Evolutionary conservation across 2,888 invertebrate genomes (phyloP), one percentile per base, ranked within the genome.

Genomic region (Strigamia transsilvanica): DNA sequence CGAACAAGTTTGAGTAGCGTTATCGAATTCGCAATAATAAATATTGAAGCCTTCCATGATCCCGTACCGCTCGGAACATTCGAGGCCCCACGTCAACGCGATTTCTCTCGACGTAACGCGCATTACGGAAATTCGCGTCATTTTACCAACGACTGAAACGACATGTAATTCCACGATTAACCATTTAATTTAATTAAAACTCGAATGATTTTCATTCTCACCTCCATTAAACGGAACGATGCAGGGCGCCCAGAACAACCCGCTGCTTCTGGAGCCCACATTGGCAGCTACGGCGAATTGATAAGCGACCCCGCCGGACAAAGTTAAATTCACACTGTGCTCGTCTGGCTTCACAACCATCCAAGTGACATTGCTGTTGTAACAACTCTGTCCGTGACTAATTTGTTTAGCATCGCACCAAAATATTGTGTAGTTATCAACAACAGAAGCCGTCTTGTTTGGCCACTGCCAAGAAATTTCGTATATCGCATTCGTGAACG

Each of bases 211-310:
- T 18, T 9, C 21, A 2, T 18, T 38, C 84, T 84, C 84, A 87
- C 88, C 86, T 86, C 87, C 87, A 82, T 89, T 88, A 80, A 88
- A 88, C 41, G 89, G 90, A 84, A 92, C 91, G 84, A 92, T 93
- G 84, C 96, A 96, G 51, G 91, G 91, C 12, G 94, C 93, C 95
- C 95, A 95, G 13, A 92, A 90, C 93, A 96, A 94, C 0, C 95
- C 95, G 86, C 94, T 94, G 84, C 66, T 81, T n/a, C 73, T 21
- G 23, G 2, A 1, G 0, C 21, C 21, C 5, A 61, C 12, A 23
- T 66, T 81, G 34, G 61, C 42, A 6, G 66, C 61, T n/a, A 81
- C 81, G 9, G 81, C 81, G 66, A 81, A 81, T 38, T 81, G n/a
- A 13, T 81, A 81, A 27, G n/a, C 7, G 6, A 66, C 32, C 6